phyloP scores from a whole-genome alignment of 2,888 invertebrate genomes.

The Mimachlamys varia region DNA sequence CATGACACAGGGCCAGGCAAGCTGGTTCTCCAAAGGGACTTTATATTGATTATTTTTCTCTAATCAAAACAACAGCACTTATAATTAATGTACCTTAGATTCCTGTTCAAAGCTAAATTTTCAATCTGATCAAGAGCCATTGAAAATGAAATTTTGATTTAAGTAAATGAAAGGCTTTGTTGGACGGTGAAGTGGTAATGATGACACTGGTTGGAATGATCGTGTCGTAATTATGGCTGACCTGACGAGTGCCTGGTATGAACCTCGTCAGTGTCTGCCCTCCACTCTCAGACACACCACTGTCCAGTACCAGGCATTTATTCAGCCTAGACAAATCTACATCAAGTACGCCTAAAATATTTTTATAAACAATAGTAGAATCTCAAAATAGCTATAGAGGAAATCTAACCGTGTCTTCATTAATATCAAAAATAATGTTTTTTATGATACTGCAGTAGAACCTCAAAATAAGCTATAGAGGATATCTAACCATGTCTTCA shows the following conservation, averaged over 20 bases:
- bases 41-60: slow-evolving; percentile 13
- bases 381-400: too few relatives aligned
- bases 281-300: background rate
- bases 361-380: too few relatives aligned
- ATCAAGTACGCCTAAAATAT: too few relatives aligned
- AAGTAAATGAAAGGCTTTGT: background rate
- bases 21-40: slow-evolving; percentile 17
- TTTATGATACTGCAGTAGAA: too few relatives aligned
- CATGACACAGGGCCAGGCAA: background rate
- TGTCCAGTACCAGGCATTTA: background rate
- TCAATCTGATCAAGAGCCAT: slow-evolving; percentile 7
- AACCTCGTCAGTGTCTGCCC: too few relatives aligned
- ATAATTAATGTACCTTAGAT: slow-evolving; percentile 33
- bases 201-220: too few relatives aligned
- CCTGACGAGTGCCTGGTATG: background rate
- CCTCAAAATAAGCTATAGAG: too few relatives aligned
- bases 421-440: too few relatives aligned
- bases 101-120: slow-evolving; percentile 26
- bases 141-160: slow-evolving; percentile 1
- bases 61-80: slow-evolving; percentile 36
- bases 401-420: too few relatives aligned
- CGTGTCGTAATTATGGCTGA: background rate
- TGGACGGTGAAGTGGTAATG: background rate
- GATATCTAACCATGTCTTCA: too few relatives aligned
- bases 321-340: background rate